These are phyloP conservation scores for Pseudotriccus pelzelni DNA, from an alignment of 2,797 vertebrate genomes.

Conservation along the genomic window DNA sequence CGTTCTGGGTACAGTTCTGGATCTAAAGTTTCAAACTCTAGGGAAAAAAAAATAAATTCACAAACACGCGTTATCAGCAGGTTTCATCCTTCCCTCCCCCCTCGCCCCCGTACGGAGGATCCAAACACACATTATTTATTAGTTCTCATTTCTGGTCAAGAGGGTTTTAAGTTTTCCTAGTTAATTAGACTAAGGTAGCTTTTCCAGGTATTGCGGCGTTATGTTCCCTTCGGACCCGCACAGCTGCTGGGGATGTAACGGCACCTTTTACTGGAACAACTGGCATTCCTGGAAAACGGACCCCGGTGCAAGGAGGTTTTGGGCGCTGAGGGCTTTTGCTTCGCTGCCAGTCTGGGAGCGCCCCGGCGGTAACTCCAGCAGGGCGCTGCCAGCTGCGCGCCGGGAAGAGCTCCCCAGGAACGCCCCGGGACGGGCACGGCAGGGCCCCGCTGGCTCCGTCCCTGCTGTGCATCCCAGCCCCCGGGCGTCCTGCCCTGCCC, in stretches of 20 bases:
- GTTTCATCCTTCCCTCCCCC: not conserved
- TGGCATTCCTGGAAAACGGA: fast-evolving
- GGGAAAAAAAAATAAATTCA: not conserved
- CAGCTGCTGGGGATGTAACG: fast-evolving
- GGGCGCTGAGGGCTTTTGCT: not conserved
- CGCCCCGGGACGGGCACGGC: not conserved
- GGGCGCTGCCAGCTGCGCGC: fast-evolving
- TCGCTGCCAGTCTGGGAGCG: fast-evolving
- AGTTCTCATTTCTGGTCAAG: not conserved
- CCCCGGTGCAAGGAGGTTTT: fast-evolving
- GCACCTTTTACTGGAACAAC: fast-evolving
- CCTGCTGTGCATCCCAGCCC: not conserved
- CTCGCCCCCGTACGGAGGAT: not conserved
- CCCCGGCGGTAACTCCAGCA: fast-evolving
- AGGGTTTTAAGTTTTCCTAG: not conserved
- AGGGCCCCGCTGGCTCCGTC: not conserved
- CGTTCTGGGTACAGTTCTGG: not conserved
- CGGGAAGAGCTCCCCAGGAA: not conserved
- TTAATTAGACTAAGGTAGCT: not conserved
- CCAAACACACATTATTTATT: not conserved
- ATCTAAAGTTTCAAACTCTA: not conserved
- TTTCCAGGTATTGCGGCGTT: not conserved
- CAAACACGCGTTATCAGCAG: not conserved
- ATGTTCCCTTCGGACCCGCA: fast-evolving
- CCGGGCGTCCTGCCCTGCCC: not conserved